Percentiles rank a stretch among this genome's conserved stretches.
Conservation (phyloP, 1,140 invertebrate species). For the Trachymyrmex cornetzi region DNA sequence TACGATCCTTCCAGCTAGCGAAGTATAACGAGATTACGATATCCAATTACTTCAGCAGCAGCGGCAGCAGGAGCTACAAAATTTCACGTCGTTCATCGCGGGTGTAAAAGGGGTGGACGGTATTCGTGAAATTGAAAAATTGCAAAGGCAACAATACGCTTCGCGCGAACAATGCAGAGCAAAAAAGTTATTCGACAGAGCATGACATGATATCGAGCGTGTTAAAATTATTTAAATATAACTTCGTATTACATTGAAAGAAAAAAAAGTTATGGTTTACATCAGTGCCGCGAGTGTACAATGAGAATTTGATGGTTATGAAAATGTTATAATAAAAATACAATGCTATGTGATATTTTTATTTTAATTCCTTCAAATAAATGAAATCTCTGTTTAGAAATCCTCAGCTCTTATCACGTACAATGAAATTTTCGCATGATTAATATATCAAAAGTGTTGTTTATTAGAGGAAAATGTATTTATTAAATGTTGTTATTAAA, state of each 20-base stretch:
- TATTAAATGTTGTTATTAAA: slow-evolving; percentile 27
- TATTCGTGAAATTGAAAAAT: slow-evolving; percentile 68
- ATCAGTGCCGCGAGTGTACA: not conserved
- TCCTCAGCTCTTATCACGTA: not conserved
- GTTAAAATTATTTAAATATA: slow-evolving; percentile 47
- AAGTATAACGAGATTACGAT: slow-evolving; percentile 77
- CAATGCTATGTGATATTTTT: not conserved
- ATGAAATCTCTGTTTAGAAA: not conserved
- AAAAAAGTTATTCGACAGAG: slow-evolving; percentile 36
- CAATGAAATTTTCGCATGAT: not conserved
- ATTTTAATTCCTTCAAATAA: not conserved
- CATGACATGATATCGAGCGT: slow-evolving; percentile 24
- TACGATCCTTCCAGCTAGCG: slow-evolving; percentile 69
- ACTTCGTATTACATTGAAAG: not conserved
- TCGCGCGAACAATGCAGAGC: slow-evolving; percentile 32
- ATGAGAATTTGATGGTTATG: slow-evolving; percentile 9
- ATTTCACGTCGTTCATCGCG: slow-evolving; percentile 66
- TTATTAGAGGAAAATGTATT: not conserved
- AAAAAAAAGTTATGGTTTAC: not conserved
- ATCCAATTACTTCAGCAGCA: slow-evolving; percentile 72
- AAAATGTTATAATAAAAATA: not conserved
- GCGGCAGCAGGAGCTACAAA: slow-evolving; percentile 62
- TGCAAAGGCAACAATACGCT: slow-evolving; percentile 64
- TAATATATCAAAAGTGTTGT: slow-evolving; percentile 1
- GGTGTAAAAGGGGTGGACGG: slow-evolving; percentile 26